phyloP scores from a whole-genome alignment of 2,113 vertebrate species.

The Oncorhynchus keta region DNA sequence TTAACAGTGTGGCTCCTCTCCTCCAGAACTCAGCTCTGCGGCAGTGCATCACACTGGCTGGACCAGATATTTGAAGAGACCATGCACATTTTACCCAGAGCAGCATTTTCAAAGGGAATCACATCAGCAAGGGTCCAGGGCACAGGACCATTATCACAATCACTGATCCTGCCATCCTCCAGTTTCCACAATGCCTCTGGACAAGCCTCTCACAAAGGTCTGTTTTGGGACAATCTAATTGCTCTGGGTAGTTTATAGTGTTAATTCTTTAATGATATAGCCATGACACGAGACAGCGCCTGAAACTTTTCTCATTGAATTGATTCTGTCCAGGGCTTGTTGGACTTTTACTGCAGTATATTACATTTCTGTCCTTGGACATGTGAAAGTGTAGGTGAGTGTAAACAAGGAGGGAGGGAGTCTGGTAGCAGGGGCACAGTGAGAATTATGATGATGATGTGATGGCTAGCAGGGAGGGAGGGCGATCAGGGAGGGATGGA shows the following conservation, averaged over 20 bases:
- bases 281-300: not conserved
- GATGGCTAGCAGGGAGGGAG: no score
- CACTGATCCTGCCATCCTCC: slow-evolving; percentile 48
- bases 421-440: no score
- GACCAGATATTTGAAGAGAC: slow-evolving; percentile 34
- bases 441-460: no score
- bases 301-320: not conserved
- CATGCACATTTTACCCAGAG: slow-evolving; percentile 45
- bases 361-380: not conserved
- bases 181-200: slow-evolving; percentile 37
- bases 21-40: slow-evolving; percentile 34
- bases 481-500: no score
- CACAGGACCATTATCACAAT: slow-evolving; percentile 54
- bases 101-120: slow-evolving; percentile 47
- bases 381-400: not conserved
- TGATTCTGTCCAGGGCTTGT: not conserved
- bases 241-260: not conserved
- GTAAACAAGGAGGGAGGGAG: no score
- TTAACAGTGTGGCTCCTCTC: slow-evolving; percentile 13
- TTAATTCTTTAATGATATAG: not conserved
- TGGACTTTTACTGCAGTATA: not conserved
- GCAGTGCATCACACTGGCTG: not conserved
- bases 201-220: not conserved
- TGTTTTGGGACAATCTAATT: not conserved
- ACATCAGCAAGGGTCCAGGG: slow-evolving; percentile 41